Evolutionary conservation across 2,888 invertebrate genomes (phyloP), one percentile per base, ranked within the genome.

Genomic region (Acronicta leporina): DNA sequence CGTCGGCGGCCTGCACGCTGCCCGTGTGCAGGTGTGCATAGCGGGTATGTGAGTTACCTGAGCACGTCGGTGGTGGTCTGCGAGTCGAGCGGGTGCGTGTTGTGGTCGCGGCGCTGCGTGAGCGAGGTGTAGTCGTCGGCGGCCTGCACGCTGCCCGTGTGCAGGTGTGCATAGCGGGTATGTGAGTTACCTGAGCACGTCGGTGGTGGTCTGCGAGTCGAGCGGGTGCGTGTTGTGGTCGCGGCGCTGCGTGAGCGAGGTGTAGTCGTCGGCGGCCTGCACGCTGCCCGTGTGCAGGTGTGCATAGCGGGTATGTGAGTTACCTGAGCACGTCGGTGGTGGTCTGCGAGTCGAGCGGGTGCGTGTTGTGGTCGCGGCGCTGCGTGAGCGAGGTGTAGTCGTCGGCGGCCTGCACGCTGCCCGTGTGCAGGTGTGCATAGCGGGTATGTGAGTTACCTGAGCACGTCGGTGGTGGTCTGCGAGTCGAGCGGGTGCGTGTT

Each of bases 311-410:
- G 4, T n/a, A n/a, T n/a, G n/a, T n/a, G n/a, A n/a, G 35, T 13
- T 92, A 98, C 98, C 98, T 97, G 83, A 99, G 96, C 77, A 99
- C 99, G 94, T 99, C 99, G 70, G 99, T 99, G 75, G 99, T 99
- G 86, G 97, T 97, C 86, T 97, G 97, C 40, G 99, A 99, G 94
- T 99, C 99, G 65, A 99, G 96, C 66, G 99, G 98, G 95, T 99
- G 99, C 86, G 97, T 96, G 80, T 97, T 97, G 84, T 95, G 94
- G 89, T 95, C 95, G 73, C 94, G 95, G 52, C 96, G 96, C 89
- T 96, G 96, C 85, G 97, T 97, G 84, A 97, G 96, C 83, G 98
- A 95, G 72, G 98, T 95, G 90, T 98, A 98, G 89, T 99, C 99
- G 81, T 97, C 97, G 87, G 96, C 97, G 84, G 97, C 97, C 87